Base-by-base conservation (phyloP, 2,888 invertebrate species). In the Geotrupes spiniger region DNA sequence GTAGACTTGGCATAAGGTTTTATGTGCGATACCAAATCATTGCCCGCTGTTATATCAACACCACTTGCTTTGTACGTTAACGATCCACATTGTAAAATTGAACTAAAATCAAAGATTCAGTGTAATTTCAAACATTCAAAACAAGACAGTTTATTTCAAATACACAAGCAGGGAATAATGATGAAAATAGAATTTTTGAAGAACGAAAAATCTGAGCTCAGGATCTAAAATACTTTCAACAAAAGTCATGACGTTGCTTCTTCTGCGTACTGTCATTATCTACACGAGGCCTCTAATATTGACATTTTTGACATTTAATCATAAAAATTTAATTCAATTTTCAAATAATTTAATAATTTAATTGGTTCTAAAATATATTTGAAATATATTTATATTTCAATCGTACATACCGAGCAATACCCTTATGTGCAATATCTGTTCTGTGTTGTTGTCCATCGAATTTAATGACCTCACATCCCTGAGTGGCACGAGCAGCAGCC, bases 11-110 rank as follows among this genome's bases (percentile, higher is more conserved):
- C 91, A 0, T 87, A 70, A 0, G 90, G 88, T 70, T 93, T 93
- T 47, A 99, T 86, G 56, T 81, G 76, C 9, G 85, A 79, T 0
- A 99, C 90, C 2, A 99, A 75, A 21, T 82, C 81, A 60, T 97
- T 92, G 0, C 96, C 97, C 1, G 93, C 93, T 57, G 84, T 84
- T 56, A 99, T 97, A 70, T 95, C 92, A 1, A 99, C 98, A 0
- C 98, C 98, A 62, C 89, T 84, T 64, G 83, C 83, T 54, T 90
- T 87, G 75, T 98, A 99, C 0, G 93, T 92, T 26, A 90, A 78
- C 17, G 77, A 78, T 47, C 87, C 88, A 51, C 73, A 67, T 46
- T 73, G 66, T 65, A 81, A 69, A 56, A 82, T 76, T 14, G 79
- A 11, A 9, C 38, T 21, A 11, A 10, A 25, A 38, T 6, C 8